Percentiles rank a stretch among this genome's conserved stretches.
phyloP scores from a whole-genome alignment of 2,113 vertebrate genomes.

The Hippocampus mohnikei region DNA sequence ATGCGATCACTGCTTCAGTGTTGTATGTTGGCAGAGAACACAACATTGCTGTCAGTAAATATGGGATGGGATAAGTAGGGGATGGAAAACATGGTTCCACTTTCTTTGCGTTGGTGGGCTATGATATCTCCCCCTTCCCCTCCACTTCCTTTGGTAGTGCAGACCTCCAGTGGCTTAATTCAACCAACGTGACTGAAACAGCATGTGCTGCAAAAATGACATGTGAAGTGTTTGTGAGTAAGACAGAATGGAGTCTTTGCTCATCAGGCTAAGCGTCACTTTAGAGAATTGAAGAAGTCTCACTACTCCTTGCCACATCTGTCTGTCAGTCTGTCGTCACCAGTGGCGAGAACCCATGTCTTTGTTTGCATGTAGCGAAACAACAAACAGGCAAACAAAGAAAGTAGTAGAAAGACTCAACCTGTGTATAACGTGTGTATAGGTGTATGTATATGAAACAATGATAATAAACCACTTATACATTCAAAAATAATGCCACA shows the following conservation, averaged over 20 bases:
- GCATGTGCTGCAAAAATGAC: neutral
- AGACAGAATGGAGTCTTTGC: neutral
- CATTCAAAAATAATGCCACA: neutral
- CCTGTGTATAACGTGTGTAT: neutral
- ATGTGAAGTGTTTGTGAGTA: neutral
- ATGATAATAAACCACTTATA: neutral
- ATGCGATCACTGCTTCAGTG: conserved; percentile 26
- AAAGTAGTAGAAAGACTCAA: neutral
- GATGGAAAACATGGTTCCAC: conserved; percentile 22
- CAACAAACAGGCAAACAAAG: neutral
- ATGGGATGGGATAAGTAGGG: conserved; percentile 7
- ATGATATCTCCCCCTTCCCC: conserved; percentile 5
- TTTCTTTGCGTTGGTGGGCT: conserved; percentile 29
- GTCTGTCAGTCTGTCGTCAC: neutral
- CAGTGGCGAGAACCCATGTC: neutral
- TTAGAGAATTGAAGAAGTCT: neutral
- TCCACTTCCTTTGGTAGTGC: conserved; percentile 2
- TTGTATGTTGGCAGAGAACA: conserved; percentile 8
- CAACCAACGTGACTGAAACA: conserved; percentile 5
- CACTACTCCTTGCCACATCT: neutral
- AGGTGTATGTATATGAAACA: neutral
- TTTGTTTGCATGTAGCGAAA: neutral
- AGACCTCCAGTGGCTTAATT: conserved; percentile 2
- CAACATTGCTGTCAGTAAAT: conserved; percentile 14
- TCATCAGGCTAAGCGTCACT: neutral